phyloP scores from a whole-genome alignment of 2,113 vertebrate genomes.

The Odontophorus gujanensis region DNA sequence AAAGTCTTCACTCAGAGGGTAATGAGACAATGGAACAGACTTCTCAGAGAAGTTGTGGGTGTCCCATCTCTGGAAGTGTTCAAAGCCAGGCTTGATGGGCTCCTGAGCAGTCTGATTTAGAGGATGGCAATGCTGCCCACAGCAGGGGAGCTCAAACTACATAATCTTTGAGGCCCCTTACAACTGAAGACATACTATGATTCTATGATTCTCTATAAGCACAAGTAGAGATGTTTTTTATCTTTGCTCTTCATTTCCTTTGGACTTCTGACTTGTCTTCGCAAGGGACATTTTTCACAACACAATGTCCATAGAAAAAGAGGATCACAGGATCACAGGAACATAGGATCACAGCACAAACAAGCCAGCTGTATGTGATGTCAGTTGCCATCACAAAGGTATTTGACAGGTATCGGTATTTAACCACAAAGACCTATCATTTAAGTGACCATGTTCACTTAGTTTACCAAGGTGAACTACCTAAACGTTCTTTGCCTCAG shows the following conservation, averaged over 20 bases:
- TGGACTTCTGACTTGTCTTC: neutral
- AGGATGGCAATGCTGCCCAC: no score
- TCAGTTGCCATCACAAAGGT: neutral
- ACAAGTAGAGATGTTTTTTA: neutral
- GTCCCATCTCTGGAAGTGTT: no score
- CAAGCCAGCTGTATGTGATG: neutral
- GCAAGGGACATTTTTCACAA: neutral
- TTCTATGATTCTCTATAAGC: no score
- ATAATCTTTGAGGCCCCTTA: no score
- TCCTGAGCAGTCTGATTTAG: no score
- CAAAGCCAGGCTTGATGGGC: no score
- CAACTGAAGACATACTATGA: no score
- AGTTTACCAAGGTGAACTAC: neutral
- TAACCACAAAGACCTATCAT: neutral
- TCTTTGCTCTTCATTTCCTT: neutral
- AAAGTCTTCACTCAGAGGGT: no score
- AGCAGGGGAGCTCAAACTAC: no score
- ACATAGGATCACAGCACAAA: neutral
- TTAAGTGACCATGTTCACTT: neutral
- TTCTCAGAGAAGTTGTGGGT: no score
- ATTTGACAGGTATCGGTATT: neutral
- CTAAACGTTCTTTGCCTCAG: neutral
- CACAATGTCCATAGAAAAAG: neutral
- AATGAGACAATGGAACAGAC: no score
- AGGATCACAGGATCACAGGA: no score